phyloP scores from a whole-genome alignment of 2,888 invertebrate species.

The Melanchra persicariae region DNA sequence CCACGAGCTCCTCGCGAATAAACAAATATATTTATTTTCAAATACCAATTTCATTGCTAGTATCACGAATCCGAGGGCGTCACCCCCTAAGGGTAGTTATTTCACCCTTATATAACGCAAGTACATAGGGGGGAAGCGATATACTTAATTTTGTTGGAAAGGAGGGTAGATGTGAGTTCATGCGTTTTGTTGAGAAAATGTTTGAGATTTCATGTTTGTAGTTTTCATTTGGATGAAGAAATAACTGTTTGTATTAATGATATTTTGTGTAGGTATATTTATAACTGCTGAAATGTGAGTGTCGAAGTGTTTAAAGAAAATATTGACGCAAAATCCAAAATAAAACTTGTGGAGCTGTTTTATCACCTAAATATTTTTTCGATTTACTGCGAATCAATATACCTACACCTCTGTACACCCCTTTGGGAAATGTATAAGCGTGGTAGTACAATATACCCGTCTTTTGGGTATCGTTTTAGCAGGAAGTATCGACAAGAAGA shows the following conservation, averaged over 20 bases:
- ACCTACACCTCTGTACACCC: too few species aligned
- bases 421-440: too few species aligned
- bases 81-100: background rate
- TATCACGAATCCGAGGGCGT: slow-evolving; percentile 3
- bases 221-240: background rate
- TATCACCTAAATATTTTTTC: too few species aligned
- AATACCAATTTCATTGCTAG: background rate
- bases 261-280: too few species aligned
- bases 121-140: slow-evolving; percentile 16
- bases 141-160: slow-evolving; percentile 5
- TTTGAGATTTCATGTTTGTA: slow-evolving; percentile 2
- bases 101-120: slow-evolving; percentile 3
- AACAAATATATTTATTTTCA: slow-evolving; percentile 3
- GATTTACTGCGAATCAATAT: too few species aligned
- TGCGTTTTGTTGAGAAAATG: slow-evolving; percentile 4
- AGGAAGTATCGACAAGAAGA: too few species aligned
- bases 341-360: too few species aligned
- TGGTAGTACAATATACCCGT: too few species aligned
- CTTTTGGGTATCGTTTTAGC: too few species aligned
- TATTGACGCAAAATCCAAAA: too few species aligned
- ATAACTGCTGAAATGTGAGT: too few species aligned
- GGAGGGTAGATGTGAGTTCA: background rate
- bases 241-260: background rate
- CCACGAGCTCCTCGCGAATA: background rate
- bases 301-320: too few species aligned